Base-by-base conservation (phyloP, 2,113 vertebrate species). In the Lasiurus borealis region DNA sequence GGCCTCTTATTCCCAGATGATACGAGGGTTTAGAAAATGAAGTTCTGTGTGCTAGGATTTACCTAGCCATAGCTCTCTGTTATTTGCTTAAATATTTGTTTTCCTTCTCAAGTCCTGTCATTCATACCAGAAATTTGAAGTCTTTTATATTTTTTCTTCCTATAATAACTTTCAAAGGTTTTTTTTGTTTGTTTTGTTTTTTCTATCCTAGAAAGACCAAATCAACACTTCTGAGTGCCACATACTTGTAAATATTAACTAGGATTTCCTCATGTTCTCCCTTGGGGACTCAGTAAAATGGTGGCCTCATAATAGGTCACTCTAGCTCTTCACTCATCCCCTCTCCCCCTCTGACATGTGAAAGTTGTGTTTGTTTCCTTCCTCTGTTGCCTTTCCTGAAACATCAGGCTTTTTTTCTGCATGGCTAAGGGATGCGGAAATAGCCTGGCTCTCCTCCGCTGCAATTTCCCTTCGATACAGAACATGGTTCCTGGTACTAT, bases 401-500 rank as follows among this genome's bases (percentile, higher is more conserved):
- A 18, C 23, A n/a, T 75, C 13, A 16, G 19, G 18, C 31, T 71
- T 68, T 72, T 72, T 50, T 87, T 76, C 16, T 31, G 19, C 71
- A 9, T 78, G 57, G n/a, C 72, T 68, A 12, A 2, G 64, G 90
- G 84, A 80, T 2, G 13, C 10, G 50, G 46, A 87, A 81, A 68
- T 50, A 14, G 5, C 40, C 71, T 92, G n/a, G 25, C 18, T 92
- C 25, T 72, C 76, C 57, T 76, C 62, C 59, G 57, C 0, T 2
- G 69, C 91, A 90, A 96, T 95, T 95, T 94, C 95, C 92, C 73
- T 85, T 19, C 57, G 50, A 88, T 72, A 85, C 27, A 83, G 52
- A 88, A 85, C 88, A 73, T 92, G 77, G 92, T 95, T 95, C 48
- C 57, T 90, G 34, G 31, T 66, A 40, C 40, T 40, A 66, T 96